These are phyloP conservation scores for Pandemis heparana DNA, from an alignment of 2,888 invertebrate genomes.

Conservation along the genomic window DNA sequence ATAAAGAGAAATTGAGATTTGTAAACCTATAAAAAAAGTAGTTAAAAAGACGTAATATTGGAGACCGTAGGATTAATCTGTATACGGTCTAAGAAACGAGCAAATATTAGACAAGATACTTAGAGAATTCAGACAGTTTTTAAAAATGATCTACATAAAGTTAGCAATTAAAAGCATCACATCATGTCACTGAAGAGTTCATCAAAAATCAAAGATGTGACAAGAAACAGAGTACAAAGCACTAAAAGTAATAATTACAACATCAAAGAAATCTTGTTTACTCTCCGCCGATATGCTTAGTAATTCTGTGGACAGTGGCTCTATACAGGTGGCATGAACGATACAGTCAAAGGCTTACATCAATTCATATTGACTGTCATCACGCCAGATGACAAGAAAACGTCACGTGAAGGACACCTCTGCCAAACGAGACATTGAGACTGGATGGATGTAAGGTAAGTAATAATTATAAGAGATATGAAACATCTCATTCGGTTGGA, in stretches of 20 bases:
- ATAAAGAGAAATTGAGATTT: no score
- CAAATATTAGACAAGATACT: background rate
- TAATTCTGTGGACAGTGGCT: constrained; percentile 36
- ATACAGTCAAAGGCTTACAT: constrained; percentile 18
- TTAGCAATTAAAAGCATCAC: background rate
- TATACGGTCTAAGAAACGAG: background rate
- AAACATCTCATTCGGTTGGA: background rate
- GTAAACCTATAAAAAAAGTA: no score
- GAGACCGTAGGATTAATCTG: no score
- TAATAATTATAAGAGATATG: background rate
- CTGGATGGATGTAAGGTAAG: background rate
- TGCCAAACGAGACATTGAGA: background rate
- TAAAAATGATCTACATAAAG: background rate
- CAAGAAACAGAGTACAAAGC: constrained; percentile 25
- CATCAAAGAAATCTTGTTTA: constrained; percentile 38
- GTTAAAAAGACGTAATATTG: no score
- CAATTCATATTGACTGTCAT: constrained; percentile 31
- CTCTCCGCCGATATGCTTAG: constrained; percentile 25
- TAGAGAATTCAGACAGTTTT: background rate
- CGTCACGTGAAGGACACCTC: background rate
- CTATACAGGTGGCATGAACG: constrained; percentile 33
- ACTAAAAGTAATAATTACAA: constrained; percentile 26
- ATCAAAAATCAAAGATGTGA: constrained; percentile 38
- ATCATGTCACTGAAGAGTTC: constrained; percentile 8
- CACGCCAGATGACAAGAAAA: constrained; percentile 4